phyloP scores from a whole-genome alignment of 2,797 vertebrate species.

The Melopsittacus undulatus region DNA sequence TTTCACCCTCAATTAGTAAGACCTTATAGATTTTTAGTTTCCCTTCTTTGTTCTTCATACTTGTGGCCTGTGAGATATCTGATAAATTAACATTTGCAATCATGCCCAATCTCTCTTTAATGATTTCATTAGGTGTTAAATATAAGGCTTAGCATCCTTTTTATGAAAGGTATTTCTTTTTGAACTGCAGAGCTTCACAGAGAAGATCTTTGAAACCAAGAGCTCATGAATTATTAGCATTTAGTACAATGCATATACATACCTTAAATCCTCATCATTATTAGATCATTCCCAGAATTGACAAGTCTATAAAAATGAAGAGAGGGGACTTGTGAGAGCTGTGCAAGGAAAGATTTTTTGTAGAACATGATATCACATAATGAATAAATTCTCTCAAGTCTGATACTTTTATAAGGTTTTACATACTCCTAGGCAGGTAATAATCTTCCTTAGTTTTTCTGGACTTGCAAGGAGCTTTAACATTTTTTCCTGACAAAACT shows the following conservation, averaged over 20 bases:
- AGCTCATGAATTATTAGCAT: conserved; percentile 64
- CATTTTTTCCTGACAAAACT: conserved; percentile 46
- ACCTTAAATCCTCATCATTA: conserved; percentile 62
- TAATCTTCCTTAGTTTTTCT: conserved; percentile 44
- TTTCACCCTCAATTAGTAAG: background rate
- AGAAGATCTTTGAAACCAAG: conserved; percentile 54
- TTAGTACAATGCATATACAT: conserved; percentile 12
- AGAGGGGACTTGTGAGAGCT: conserved; percentile 49
- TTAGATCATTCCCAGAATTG: conserved; percentile 50
- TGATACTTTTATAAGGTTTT: conserved; percentile 57
- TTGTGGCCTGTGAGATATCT: conserved; percentile 19
- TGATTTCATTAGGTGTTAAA: conserved; percentile 63
- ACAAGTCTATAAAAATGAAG: conserved; percentile 63
- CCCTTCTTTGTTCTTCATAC: background rate
- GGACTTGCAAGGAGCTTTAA: conserved; percentile 50
- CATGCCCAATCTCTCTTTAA: conserved; percentile 46
- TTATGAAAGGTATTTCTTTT: conserved; percentile 39
- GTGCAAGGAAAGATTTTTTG: conserved; percentile 47
- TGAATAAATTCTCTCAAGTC: conserved; percentile 57
- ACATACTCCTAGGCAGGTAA: conserved; percentile 69
- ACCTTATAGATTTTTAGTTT: background rate
- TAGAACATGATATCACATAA: conserved; percentile 63
- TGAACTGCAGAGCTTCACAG: conserved; percentile 20
- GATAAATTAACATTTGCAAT: conserved; percentile 55
- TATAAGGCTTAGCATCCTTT: conserved; percentile 38